phyloP scores from a whole-genome alignment of 2,113 vertebrate genomes.

The Chinchilla lanigera region DNA sequence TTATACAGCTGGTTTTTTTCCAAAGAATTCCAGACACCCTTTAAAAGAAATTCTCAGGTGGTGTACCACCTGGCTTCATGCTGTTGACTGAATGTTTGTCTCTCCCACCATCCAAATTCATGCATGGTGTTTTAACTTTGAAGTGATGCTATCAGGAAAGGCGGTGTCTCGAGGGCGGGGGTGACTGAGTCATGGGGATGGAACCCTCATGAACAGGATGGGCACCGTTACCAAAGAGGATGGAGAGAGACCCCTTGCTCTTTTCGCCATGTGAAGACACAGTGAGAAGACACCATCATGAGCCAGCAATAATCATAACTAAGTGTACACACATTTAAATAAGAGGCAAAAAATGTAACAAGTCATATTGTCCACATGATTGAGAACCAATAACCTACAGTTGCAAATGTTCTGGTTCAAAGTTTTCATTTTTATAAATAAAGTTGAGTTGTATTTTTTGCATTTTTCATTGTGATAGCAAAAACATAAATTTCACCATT shows the following conservation, averaged over 20 bases:
- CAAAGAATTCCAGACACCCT: neutral
- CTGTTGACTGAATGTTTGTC: neutral
- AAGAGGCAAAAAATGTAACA: neutral
- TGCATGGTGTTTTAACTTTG: neutral
- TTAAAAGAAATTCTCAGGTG: slow-evolving; percentile 16
- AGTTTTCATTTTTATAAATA: slow-evolving; percentile 23
- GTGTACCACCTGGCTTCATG: neutral
- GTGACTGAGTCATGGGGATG: neutral
- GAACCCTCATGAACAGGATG: neutral
- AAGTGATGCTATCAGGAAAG: neutral
- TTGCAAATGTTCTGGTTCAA: slow-evolving; percentile 40
- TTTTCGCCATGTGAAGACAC: neutral
- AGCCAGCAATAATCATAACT: neutral
- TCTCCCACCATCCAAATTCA: neutral
- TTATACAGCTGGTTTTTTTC: neutral
- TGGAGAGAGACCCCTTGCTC: neutral
- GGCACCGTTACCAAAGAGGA: neutral
- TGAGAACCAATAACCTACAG: neutral
- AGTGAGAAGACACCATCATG: neutral
- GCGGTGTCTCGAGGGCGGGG: neutral
- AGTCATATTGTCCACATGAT: neutral
- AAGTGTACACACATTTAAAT: neutral
- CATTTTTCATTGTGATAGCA: neutral
- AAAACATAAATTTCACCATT: neutral
- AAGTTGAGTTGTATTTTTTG: neutral